Conservation (phyloP, 1,140 invertebrate genomes). For the Thereuonema tuberculata region DNA sequence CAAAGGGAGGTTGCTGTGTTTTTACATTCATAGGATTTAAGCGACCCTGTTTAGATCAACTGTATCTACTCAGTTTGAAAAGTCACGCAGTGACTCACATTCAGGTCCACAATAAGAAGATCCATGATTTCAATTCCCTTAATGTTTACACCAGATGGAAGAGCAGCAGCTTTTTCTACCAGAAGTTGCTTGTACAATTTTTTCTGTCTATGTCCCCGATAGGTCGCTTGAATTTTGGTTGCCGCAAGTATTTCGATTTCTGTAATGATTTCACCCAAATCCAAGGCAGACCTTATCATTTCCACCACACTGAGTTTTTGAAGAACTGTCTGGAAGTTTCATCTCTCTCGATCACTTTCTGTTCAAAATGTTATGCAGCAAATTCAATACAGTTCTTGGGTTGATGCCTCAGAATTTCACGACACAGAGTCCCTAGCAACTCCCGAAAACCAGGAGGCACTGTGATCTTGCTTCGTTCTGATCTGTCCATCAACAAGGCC, state of each 20-base stretch:
- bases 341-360: neutral
- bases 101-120: no score
- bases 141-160: no score
- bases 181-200: constrained; percentile 41
- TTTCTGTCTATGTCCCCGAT: constrained; percentile 43
- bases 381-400: constrained; percentile 48
- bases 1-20: no score
- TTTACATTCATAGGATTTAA: no score
- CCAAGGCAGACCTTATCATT: neutral
- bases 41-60: no score
- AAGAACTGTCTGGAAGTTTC: neutral
- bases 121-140: no score
- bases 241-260: constrained; percentile 43
- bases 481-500: neutral
- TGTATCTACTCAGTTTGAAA: no score
- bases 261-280: constrained; percentile 21
- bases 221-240: constrained; percentile 50
- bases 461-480: constrained; percentile 23
- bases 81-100: no score
- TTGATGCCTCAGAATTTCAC: constrained; percentile 45
- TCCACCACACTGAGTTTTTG: neutral
- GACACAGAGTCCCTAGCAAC: constrained; percentile 46
- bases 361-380: neutral
- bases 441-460: constrained; percentile 49
- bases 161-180: no score